These are phyloP conservation scores for Ancistrus triradiatus DNA, from an alignment of 2,113 vertebrate species.

Conservation along the genomic window DNA sequence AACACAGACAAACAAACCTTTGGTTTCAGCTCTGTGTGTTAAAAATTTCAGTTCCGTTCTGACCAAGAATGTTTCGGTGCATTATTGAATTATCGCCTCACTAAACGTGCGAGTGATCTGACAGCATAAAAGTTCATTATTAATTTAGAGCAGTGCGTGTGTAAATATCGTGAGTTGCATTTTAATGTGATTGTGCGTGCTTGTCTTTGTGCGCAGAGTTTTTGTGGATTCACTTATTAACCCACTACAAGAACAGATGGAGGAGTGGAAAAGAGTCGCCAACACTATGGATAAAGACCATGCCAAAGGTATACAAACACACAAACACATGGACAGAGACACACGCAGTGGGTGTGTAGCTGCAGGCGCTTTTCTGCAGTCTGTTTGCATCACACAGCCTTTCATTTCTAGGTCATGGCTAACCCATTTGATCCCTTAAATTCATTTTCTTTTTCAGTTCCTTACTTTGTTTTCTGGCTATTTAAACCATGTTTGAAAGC, in stretches of 20 bases:
- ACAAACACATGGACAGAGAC: conserved; percentile 23
- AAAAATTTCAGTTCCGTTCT: too few relatives aligned
- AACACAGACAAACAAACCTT: too few relatives aligned
- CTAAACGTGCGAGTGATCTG: too few relatives aligned
- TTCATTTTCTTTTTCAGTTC: not conserved
- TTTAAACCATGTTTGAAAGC: conserved; percentile 2
- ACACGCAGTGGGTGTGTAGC: conserved; percentile 7
- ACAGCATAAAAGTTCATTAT: too few relatives aligned
- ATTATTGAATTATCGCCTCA: too few relatives aligned
- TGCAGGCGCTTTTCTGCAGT: conserved; percentile 12
- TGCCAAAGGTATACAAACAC: conserved; percentile 74
- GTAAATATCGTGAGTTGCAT: too few relatives aligned
- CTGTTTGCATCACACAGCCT: not conserved
- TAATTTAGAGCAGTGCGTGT: too few relatives aligned
- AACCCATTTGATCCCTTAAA: conserved; percentile 9
- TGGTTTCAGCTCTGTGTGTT: too few relatives aligned
- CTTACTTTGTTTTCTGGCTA: not conserved
- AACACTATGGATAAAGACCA: conserved; percentile 95
- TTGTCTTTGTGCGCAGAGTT: conserved; percentile 66
- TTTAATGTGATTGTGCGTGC: too few relatives aligned
- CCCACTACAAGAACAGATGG: conserved; percentile 92
- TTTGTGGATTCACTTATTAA: conserved; percentile 92
- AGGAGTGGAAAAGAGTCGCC: conserved; percentile 94
- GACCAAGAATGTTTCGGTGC: too few relatives aligned
- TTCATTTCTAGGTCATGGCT: conserved; percentile 14